These are phyloP conservation scores for Pantherophis alleghaniensis DNA, from an alignment of 2,797 vertebrate species.

Conservation along the genomic window DNA sequence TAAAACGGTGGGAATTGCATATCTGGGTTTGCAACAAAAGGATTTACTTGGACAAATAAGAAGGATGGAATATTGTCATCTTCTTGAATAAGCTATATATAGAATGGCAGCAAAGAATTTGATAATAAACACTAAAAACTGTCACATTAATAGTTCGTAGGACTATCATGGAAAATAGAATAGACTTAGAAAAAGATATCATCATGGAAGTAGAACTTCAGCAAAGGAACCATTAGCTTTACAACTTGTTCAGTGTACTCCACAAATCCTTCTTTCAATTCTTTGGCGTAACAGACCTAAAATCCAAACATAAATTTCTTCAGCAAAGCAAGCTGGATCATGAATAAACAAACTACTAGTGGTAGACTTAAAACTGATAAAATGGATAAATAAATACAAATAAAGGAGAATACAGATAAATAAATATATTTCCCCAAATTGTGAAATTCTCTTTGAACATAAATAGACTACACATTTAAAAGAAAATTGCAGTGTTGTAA, in stretches of 20 bases:
- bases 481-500: neutral
- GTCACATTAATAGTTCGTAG: neutral
- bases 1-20: neutral
- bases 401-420: neutral
- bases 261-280: conserved; percentile 97
- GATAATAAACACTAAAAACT: neutral
- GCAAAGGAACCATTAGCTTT: conserved; percentile 96
- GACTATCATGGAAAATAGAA: neutral
- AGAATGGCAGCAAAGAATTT: neutral
- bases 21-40: neutral
- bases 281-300: conserved; percentile 98
- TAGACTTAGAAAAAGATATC: conserved; percentile 86
- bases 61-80: neutral
- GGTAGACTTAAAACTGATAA: neutral
- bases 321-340: neutral
- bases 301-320: conserved; percentile 45
- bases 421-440: neutral
- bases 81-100: neutral
- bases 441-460: neutral
- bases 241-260: conserved; percentile 98
- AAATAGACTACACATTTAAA: neutral
- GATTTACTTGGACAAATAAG: neutral
- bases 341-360: neutral
- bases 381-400: neutral
- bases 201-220: conserved; percentile 99